Base-by-base conservation (phyloP, 2,113 vertebrate species). In the Nerophis ophidion region DNA sequence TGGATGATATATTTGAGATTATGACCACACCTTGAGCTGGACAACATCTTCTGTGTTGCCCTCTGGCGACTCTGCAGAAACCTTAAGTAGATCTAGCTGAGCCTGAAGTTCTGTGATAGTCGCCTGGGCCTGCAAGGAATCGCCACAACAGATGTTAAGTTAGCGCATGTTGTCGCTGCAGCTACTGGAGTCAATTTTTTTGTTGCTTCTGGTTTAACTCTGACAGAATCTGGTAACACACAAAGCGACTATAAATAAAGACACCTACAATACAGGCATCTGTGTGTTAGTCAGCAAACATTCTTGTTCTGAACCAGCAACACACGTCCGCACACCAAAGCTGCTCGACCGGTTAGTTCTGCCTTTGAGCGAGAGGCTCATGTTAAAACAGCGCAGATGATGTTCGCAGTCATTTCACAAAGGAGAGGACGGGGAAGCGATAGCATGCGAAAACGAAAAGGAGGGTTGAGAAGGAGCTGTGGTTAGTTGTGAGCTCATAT, bases 1-100 rank as follows among this genome's bases (percentile, higher is more conserved):
- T 15, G 42, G 7, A 55, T 48, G 44, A 12, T 1, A 4, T 5
- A 48, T 14, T n/a, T 9, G 19, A 42, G 19, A 42, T 42, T 7
- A 33, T 51, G 56, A 15, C n/a, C 47, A 36, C 82, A 97, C 95
- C 94, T 96, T 94, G n/a, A 98, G 86, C 60, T 92, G 89, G 10
- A 72, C 57, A 7, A 81, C 75, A 47, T 92, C 91, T 53, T 93
- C 92, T 0, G 64, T 74, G 12, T 86, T 87, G 2, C 87, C 75
- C 65, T 88, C 71, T 8, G 79, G 73, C 0, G 73, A 47, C 0
- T 89, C 82, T 26, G 82, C 81, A 35, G 84, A 67, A 48, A 77
- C 65, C 15, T 89, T 92, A 58, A 96, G 84, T 49, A 91, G 89
- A 73, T 95, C 92, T 72, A 95, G 76, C 77, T 97, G 94, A 51